These are phyloP conservation scores for Diuraphis noxia DNA, from an alignment of 1,140 invertebrate species.

Conservation along the genomic window DNA sequence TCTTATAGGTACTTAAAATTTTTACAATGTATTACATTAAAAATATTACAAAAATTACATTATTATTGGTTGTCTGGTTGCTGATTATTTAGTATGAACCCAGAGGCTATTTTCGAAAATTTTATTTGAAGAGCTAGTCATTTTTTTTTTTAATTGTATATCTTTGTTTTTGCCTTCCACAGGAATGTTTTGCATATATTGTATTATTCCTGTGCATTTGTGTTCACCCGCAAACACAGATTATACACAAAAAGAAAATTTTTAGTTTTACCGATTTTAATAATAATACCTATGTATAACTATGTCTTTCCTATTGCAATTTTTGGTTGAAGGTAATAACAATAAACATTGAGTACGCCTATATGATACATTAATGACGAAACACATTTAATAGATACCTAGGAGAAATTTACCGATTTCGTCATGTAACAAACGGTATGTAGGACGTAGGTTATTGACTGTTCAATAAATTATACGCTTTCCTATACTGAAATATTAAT, in stretches of 20 bases:
- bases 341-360: no score
- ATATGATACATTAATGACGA: background rate
- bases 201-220: background rate
- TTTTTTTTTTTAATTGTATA: background rate
- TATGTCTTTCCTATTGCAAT: no score
- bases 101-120: background rate
- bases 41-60: background rate
- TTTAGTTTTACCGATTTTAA: background rate
- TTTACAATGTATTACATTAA: no score
- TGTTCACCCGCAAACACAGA: background rate
- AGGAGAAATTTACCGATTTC: background rate
- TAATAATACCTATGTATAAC: background rate
- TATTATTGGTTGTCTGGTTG: background rate
- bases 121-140: background rate
- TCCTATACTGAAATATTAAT: background rate
- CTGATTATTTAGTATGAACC: background rate
- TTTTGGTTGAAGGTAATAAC: no score
- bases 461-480: background rate
- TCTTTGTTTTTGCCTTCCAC: no score
- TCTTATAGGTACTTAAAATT: no score
- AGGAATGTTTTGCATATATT: no score
- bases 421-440: background rate
- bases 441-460: background rate
- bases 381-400: background rate
- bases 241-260: background rate